A percentile compares a stretch with the other conserved stretches of the same genome.
phyloP scores from a whole-genome alignment of 2,888 invertebrate genomes.

The Nasonia oneida region DNA sequence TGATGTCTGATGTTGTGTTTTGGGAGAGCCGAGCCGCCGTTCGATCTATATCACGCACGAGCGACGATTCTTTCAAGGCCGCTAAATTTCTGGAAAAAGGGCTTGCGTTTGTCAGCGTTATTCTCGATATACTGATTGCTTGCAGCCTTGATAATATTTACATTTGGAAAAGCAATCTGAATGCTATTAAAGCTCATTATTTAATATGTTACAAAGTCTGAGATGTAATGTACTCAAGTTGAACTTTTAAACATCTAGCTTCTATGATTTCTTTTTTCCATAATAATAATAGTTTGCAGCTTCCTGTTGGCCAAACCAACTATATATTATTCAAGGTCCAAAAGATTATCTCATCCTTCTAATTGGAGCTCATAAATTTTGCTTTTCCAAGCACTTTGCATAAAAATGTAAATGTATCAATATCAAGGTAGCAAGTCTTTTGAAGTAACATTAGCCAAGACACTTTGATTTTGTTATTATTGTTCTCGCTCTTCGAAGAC shows the following conservation, averaged over 20 bases:
- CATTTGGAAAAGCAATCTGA: not conserved
- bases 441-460: not conserved
- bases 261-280: not conserved
- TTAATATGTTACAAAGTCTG: not conserved
- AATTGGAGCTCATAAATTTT: too few relatives aligned
- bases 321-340: not conserved
- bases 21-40: not conserved
- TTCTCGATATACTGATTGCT: not conserved
- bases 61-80: not conserved
- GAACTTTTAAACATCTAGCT: not conserved
- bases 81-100: not conserved
- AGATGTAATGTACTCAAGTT: not conserved
- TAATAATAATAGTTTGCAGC: too few relatives aligned
- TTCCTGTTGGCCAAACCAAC: too few relatives aligned
- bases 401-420: conserved; percentile 10
- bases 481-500: not conserved
- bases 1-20: not conserved
- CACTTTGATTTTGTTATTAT: not conserved
- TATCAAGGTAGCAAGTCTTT: not conserved
- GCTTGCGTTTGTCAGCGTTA: not conserved
- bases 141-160: not conserved
- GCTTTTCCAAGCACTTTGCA: too few relatives aligned
- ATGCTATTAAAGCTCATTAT: not conserved
- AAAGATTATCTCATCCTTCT: conserved; percentile 14
- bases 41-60: too few relatives aligned